phyloP scores from a whole-genome alignment of 2,888 invertebrate species.

The Cantharis lateralis region DNA sequence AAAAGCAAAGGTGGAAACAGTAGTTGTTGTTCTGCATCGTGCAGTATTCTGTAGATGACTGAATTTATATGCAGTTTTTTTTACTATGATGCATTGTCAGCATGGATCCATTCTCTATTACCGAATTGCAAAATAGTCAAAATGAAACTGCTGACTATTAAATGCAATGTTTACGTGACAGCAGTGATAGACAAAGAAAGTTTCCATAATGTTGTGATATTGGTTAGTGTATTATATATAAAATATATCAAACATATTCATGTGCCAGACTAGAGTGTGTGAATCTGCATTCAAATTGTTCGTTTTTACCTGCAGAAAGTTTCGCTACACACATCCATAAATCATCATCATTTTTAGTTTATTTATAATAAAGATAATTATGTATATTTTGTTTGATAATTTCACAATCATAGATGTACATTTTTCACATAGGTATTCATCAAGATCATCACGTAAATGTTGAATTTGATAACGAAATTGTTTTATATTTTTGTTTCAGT shows the following conservation, averaged over 20 bases:
- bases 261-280: constrained; percentile 55
- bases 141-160: constrained; percentile 20
- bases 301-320: constrained; percentile 35
- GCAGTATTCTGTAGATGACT: constrained; percentile 84
- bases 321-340: constrained; percentile 41
- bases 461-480: not conserved
- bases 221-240: constrained; percentile 52
- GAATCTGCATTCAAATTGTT: constrained; percentile 39
- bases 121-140: constrained; percentile 18
- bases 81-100: constrained; percentile 33
- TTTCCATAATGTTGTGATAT: constrained; percentile 58
- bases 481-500: constrained; percentile 28
- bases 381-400: constrained; percentile 43
- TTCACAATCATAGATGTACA: constrained; percentile 26
- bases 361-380: constrained; percentile 43
- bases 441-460: not conserved
- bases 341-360: constrained; percentile 47
- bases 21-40: constrained; percentile 92
- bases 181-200: constrained; percentile 41
- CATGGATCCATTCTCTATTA: constrained; percentile 21
- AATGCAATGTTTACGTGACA: constrained; percentile 14
- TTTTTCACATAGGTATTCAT: constrained; percentile 15
- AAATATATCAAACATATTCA: constrained; percentile 49
- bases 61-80: constrained; percentile 4
- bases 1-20: constrained; percentile 94